Base-by-base conservation (phyloP, 1,140 invertebrate genomes). In the Periplaneta americana region DNA sequence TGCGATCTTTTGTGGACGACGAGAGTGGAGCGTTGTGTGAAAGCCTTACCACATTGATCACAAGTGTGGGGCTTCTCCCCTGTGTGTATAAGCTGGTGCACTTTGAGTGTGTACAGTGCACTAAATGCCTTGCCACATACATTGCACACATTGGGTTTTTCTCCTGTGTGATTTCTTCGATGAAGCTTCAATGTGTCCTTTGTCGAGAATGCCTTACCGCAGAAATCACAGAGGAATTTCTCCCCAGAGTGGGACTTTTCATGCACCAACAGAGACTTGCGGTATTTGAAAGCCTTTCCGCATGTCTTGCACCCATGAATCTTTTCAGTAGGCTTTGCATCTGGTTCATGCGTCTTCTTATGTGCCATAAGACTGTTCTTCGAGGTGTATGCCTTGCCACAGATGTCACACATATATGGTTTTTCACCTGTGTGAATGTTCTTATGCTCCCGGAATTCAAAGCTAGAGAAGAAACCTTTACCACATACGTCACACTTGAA, bases 1-100 rank as follows among this genome's bases (percentile, higher is more conserved):
- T 96, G 94, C 84, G 93, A 92, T 84, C 94, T 89, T 83, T 94
- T 92, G 87, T 96, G 95, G 28, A 94, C 94, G 80, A 94, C 91
- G 18, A 95, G 88, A 48, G 91, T 91, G 39, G 94, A 95, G 11
- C 94, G 92, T 87, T 96, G 95, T 1, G 93, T 94, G 87, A 97
- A 97, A 9, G 93, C 90, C 85, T 96, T 93, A 17, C 92, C 92
- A 78, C 92, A 91, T 8, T 89, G 82, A 37, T 90, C 88, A 84
- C 90, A 91, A 0, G 87, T 85, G 80, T 90, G 89, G 0, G 90
- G 90, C 82, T 90, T 91, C 39, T 90, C 89, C 1, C 89, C 90
- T 15, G 85, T 85, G 79, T 85, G 85, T 32, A 84, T 85, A 11
- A 81, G 74, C 31, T 81, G 80, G 74, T 81, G 80, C 13, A 81